Evolutionary conservation across 1,140 invertebrate species (phyloP).

Genomic region (Drosophila baimaii): DNA sequence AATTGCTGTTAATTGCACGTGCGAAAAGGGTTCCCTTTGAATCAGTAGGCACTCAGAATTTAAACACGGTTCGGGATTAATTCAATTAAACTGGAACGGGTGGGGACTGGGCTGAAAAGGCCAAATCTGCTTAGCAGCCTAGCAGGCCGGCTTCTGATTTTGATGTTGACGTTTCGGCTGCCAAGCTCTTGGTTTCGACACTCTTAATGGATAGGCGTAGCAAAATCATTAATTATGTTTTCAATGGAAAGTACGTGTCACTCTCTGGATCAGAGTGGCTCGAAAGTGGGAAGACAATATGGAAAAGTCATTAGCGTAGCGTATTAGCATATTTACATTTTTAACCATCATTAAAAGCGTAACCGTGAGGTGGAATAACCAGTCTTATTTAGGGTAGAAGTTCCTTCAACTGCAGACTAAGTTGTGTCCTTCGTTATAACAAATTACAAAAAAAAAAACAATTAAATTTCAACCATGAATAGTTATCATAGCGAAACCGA

Average conservation of each 20-base stretch:
- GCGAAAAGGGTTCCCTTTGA: slow-evolving; percentile 62
- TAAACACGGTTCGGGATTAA: slow-evolving; percentile 66
- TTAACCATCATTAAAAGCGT: not conserved
- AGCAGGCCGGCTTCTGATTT: slow-evolving; percentile 42
- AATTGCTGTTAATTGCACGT: slow-evolving; percentile 73
- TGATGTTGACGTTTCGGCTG: slow-evolving; percentile 25
- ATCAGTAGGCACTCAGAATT: slow-evolving; percentile 45
- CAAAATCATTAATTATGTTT: slow-evolving; percentile 79
- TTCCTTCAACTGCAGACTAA: no score
- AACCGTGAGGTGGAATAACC: not conserved
- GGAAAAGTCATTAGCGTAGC: slow-evolving; percentile 5
- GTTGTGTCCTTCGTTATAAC: no score
- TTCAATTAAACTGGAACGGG: slow-evolving; percentile 66
- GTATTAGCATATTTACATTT: slow-evolving; percentile 7
- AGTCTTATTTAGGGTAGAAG: no score
- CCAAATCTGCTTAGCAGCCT: slow-evolving; percentile 39
- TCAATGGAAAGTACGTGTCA: slow-evolving; percentile 68
- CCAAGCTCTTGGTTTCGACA: slow-evolving; percentile 64
- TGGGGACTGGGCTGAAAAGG: slow-evolving; percentile 18
- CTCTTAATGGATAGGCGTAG: slow-evolving; percentile 75
- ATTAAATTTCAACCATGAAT: not conserved
- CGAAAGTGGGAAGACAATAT: not conserved
- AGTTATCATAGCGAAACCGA: no score
- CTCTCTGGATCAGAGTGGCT: slow-evolving; percentile 19
- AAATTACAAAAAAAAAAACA: not conserved